Percentiles rank a stretch among this genome's conserved stretches.
Conservation (phyloP, 2,113 vertebrate genomes). For the Ameiurus melas region DNA sequence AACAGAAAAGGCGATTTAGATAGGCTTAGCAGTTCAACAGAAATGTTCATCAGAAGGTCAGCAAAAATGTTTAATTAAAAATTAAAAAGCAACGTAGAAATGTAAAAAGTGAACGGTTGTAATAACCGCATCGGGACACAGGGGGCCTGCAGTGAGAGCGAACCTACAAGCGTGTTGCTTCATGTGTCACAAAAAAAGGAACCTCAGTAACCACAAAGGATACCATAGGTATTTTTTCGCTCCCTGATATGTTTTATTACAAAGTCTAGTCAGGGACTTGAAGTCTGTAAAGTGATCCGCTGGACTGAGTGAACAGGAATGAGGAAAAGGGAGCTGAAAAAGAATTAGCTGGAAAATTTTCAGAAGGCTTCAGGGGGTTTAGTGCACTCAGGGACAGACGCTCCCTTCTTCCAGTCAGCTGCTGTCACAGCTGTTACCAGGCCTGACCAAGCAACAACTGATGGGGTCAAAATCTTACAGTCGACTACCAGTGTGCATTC, state of each 20-base stretch:
- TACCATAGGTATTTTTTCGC: not conserved
- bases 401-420: conserved; percentile 57
- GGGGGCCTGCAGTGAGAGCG: conserved; percentile 7
- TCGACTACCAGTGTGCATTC: not conserved
- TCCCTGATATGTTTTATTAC: not conserved
- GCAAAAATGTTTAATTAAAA: too few species aligned
- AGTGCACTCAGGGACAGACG: conserved; percentile 12
- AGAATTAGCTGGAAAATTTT: conserved; percentile 21
- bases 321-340: not conserved
- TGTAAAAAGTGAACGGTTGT: conserved; percentile 35
- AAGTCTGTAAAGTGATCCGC: not conserved
- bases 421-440: conserved; percentile 58
- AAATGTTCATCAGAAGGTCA: too few species aligned
- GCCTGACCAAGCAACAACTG: conserved; percentile 52
- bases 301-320: not conserved
- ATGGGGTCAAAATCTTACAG: conserved; percentile 42
- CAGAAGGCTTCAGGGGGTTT: not conserved
- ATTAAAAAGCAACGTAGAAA: too few species aligned
- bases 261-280: not conserved
- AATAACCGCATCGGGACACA: conserved; percentile 33
- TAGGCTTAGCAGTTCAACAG: too few species aligned
- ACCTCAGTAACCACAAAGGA: conserved; percentile 21
- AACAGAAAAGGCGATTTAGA: too few species aligned
- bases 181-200: conserved; percentile 14
- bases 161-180: not conserved